A percentile compares a stretch with the other conserved stretches of the same genome.
These are phyloP conservation scores for Sylvietta virens DNA, from an alignment of 2,113 vertebrate genomes.

Conservation along the genomic window DNA sequence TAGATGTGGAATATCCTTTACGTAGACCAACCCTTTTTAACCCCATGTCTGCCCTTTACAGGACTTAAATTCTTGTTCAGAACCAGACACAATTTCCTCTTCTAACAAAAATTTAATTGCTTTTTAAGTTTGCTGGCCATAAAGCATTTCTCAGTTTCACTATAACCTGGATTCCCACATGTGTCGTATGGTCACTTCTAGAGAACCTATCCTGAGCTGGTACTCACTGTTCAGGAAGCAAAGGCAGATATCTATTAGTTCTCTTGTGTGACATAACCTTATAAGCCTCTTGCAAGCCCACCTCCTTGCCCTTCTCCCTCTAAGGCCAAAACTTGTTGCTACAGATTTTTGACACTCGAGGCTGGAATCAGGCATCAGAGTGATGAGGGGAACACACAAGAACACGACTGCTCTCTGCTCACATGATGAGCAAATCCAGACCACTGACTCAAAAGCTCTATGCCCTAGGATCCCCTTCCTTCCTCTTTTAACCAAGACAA, in stretches of 20 bases:
- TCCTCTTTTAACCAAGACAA: neutral
- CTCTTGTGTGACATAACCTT: neutral
- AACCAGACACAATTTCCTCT: neutral
- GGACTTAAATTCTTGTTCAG: neutral
- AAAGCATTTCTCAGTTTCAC: neutral
- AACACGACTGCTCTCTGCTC: neutral
- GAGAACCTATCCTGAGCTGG: neutral
- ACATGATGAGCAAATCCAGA: neutral
- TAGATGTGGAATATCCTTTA: neutral
- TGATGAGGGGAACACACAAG: rapidly evolving
- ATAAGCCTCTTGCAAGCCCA: neutral
- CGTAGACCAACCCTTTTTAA: neutral
- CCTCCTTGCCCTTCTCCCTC: neutral
- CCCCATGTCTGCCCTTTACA: neutral
- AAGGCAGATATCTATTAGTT: neutral
- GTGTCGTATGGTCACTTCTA: neutral
- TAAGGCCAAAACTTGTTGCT: neutral
- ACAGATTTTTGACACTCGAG: neutral
- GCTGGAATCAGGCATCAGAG: neutral
- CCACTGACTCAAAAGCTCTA: neutral
- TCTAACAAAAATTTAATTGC: neutral
- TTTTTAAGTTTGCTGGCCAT: neutral
- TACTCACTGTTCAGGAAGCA: neutral
- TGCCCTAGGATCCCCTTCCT: neutral
- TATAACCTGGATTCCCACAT: neutral